phyloP scores from a whole-genome alignment of 2,113 vertebrate species.

The Mungos mungo region DNA sequence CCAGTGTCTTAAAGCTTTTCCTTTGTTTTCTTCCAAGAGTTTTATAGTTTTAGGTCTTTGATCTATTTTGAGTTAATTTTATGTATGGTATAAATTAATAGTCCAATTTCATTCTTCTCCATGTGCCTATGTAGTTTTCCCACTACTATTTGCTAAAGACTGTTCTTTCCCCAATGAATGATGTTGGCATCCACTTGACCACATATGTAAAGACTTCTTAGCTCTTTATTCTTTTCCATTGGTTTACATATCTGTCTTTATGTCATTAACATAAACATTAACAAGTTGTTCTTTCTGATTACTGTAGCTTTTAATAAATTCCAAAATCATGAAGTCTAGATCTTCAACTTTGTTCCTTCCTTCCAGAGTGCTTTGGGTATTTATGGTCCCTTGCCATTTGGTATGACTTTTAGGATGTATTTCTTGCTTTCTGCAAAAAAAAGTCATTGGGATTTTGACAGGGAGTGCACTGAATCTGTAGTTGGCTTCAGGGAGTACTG shows the following conservation, averaged over 20 bases:
- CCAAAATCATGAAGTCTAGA: background rate
- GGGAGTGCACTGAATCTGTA: background rate
- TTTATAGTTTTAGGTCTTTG: background rate
- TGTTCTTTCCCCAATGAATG: background rate
- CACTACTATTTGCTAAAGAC: background rate
- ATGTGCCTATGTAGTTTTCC: background rate
- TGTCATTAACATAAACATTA: background rate
- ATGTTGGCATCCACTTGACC: background rate
- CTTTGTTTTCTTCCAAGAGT: background rate
- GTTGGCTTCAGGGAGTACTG: background rate
- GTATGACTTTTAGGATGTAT: background rate
- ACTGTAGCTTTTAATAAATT: background rate
- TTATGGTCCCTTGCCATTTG: background rate
- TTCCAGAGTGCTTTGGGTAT: background rate
- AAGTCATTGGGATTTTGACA: background rate
- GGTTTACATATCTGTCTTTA: background rate
- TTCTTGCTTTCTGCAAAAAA: conserved; percentile 34
- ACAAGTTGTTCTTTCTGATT: background rate
- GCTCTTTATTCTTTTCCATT: background rate
- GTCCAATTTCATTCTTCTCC: background rate
- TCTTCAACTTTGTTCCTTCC: background rate
- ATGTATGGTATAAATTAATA: background rate
- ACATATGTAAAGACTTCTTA: background rate
- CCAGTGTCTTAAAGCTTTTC: background rate
- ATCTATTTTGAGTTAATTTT: conserved; percentile 26